Evolutionary conservation across 1,140 invertebrate species (phyloP), one percentile per base, ranked within the genome.

Genomic region (Protaetia brevitarsis): DNA sequence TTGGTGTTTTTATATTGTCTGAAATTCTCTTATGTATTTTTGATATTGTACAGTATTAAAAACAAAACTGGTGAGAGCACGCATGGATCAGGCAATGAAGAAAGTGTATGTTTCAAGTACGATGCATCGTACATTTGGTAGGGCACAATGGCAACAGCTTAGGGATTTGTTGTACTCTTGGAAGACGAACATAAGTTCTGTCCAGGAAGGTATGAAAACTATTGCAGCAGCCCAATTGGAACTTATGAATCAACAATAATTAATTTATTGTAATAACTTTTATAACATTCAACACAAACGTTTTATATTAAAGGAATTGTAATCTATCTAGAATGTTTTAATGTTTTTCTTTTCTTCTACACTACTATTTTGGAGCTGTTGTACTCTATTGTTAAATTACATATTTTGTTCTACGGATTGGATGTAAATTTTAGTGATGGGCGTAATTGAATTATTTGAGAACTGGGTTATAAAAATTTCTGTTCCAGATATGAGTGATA

Each of bases 61-160:
- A 81, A 99, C 96, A 0, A 94, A 95, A 78, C 80, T 98, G 58
- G 95, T 98, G 0, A 86, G 91, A 72, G 96, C 94, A 1, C 88
- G 95, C 68, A 94, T 99, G 83, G 95, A 98, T 78, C 95, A 98
- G 80, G 84, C 91, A 10, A 87, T 88, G 13, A 87, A 87, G 63
- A 91, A 93, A 80, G 94, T 98, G 8, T 84, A 91, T 64, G 91
- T 98, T 67, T 94, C 91, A 3, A 94, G 89, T 57, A 96, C 95
- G 3, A 97, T 97, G 87, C 95, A 98, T 77, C 85, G 96, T 69
- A 98, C 96, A 59, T 97, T 98, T 80, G n/a, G 91, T 3, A 87
- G 88, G 69, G 87, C 90, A 30, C 95, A 98, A 73, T 98, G 96
- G 96, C 87, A 91, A 76, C 89, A 94, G 73, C 79, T 98, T 19